Evolutionary conservation across 1,140 invertebrate genomes (phyloP).

Genomic region (Eurosta solidaginis): DNA sequence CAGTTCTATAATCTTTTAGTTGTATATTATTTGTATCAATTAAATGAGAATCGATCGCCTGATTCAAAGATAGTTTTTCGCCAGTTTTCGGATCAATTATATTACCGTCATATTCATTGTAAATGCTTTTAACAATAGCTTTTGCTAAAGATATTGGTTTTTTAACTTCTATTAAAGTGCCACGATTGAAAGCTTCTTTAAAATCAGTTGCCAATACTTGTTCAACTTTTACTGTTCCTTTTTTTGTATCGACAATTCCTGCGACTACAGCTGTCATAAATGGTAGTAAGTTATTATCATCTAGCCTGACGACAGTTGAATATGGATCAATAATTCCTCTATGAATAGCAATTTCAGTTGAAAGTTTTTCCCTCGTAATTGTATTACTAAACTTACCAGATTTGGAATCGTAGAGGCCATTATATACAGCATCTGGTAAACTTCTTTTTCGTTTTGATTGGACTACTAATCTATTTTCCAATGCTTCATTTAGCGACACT

Average conservation of each 20-base stretch:
- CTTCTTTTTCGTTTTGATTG: constrained; percentile 81
- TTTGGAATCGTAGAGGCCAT: constrained; percentile 72
- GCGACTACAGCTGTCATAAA: constrained; percentile 81
- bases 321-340: constrained; percentile 80
- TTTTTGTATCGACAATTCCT: constrained; percentile 76
- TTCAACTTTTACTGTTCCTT: constrained; percentile 70
- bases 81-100: constrained; percentile 83
- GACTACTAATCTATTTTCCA: constrained; percentile 79
- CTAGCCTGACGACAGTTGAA: constrained; percentile 75
- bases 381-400: constrained; percentile 68
- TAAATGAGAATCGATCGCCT: constrained; percentile 75
- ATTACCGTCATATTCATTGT: constrained; percentile 72
- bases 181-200: constrained; percentile 82
- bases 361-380: constrained; percentile 72
- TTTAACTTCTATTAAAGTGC: constrained; percentile 79
- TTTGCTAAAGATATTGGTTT: constrained; percentile 83
- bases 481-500: constrained; percentile 77
- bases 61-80: constrained; percentile 72
- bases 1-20: constrained; percentile 79
- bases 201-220: constrained; percentile 76
- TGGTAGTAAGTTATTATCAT: constrained; percentile 77
- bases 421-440: constrained; percentile 82
- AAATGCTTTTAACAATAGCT: constrained; percentile 81
- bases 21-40: constrained; percentile 83
- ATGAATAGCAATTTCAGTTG: constrained; percentile 76